phyloP scores from a whole-genome alignment of 2,888 invertebrate genomes.

The Helleia helle region DNA sequence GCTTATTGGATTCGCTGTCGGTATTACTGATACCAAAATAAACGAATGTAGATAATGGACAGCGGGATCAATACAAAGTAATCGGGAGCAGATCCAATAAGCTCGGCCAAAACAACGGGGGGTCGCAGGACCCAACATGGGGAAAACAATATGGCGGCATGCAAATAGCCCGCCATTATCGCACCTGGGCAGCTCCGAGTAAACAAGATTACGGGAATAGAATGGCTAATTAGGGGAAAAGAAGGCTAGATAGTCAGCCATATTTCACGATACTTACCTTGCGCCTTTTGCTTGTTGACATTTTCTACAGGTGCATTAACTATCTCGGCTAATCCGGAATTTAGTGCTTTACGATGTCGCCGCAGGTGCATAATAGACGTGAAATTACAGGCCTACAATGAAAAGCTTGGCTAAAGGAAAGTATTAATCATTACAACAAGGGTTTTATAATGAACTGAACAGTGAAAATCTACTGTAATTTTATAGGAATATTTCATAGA shows the following conservation, averaged over 20 bases:
- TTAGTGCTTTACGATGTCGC: conserved; percentile 29
- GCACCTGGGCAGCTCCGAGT: conserved; percentile 70
- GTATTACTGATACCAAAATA: conserved; percentile 66
- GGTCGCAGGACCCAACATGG: conserved; percentile 60
- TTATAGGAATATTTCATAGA: too few species aligned
- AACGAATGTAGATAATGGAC: conserved; percentile 71
- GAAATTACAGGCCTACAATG: too few species aligned
- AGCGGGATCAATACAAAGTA: conserved; percentile 71
- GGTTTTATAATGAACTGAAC: too few species aligned
- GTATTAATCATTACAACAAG: too few species aligned
- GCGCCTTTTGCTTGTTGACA: conserved; percentile 65
- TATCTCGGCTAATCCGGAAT: conserved; percentile 45
- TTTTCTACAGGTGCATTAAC: conserved; percentile 46
- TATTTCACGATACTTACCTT: conserved; percentile 69
- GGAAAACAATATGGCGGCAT: conserved; percentile 73
- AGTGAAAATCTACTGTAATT: too few species aligned
- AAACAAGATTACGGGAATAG: conserved; percentile 74
- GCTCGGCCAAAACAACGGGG: conserved; percentile 67
- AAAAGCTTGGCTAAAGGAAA: too few species aligned
- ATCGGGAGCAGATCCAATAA: conserved; percentile 72
- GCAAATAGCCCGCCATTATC: conserved; percentile 74
- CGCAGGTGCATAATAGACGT: conserved; percentile 2
- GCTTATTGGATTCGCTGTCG: conserved; percentile 45
- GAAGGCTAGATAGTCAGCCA: conserved; percentile 59
- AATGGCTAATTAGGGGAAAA: conserved; percentile 73